phyloP scores from a whole-genome alignment of 2,888 invertebrate species.

The Sminthurinus aureus region DNA sequence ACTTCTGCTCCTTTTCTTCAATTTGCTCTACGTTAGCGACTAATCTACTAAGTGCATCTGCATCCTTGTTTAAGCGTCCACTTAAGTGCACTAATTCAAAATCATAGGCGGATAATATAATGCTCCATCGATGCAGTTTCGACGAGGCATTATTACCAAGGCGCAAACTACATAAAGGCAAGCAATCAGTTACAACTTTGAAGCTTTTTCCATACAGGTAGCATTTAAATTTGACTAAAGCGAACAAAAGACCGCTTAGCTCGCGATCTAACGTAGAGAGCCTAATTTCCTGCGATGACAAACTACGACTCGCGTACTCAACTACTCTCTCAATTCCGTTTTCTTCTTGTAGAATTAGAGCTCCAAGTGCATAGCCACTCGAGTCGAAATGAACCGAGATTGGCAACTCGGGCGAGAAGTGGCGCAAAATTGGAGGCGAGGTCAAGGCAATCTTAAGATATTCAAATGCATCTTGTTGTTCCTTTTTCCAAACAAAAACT shows the following conservation, averaged over 20 bases:
- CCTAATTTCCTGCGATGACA: conserved; percentile 61
- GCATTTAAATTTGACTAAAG: conserved; percentile 62
- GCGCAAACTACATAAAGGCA: too few species aligned
- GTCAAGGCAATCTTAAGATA: conserved; percentile 21
- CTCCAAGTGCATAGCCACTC: conserved; percentile 54
- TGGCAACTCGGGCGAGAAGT: conserved; percentile 7
- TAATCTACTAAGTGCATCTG: not conserved
- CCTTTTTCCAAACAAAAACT: not conserved
- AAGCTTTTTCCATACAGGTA: conserved; percentile 62
- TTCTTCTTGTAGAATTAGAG: conserved; percentile 52
- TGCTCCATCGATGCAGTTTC: too few species aligned
- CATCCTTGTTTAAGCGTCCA: not conserved
- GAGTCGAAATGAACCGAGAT: conserved; percentile 51
- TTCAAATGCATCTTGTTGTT: conserved; percentile 6
- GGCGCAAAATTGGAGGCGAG: conserved; percentile 23
- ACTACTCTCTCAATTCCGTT: conserved; percentile 44
- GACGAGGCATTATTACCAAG: too few species aligned
- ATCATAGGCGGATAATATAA: too few species aligned
- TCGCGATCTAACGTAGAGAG: conserved; percentile 64
- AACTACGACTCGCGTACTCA: conserved; percentile 48
- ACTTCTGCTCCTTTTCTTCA: not conserved
- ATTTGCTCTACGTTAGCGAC: too few species aligned
- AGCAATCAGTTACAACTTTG: conserved; percentile 61
- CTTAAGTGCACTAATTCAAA: too few species aligned
- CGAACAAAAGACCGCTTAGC: conserved; percentile 61